Base-by-base conservation (phyloP, 2,797 vertebrate species). In the Acomys russatus region DNA sequence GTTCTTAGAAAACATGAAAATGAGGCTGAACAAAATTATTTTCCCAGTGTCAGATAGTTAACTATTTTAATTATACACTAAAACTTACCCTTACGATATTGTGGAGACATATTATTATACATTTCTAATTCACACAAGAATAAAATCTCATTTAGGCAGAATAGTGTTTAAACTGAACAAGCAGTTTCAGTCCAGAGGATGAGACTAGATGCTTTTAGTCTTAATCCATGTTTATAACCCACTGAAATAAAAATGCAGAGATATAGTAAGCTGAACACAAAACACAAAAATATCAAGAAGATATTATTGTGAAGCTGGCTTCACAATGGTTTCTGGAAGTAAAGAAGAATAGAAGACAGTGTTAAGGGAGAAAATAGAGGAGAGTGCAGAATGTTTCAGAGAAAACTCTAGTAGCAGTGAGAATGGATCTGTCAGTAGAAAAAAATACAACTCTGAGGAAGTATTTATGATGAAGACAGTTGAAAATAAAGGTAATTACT, bases 41-140 rank as follows among this genome's bases (percentile, higher is more conserved):
- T 44, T 14, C 66, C 38, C 54, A 35, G 1, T 61, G 11, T 12
- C 23, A 84, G 22, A 1, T 6, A 17, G 35, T 33, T 94, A 92
- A 86, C 91, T 94, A 87, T 71, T 94, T 96, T 64, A 97, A 83
- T 63, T 88, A 90, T 88, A 49, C 89, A 61, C 30, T 64, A 79
- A 22, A 86, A 35, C 7, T 78, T 30, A 84, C 51, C 9, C 20
- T 56, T 8, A 74, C 74, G n/a, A 51, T 88, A 88, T 94, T 88
- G 38, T 59, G 25, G 33, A 90, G 1, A 56, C 8, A 1, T 88
- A 33, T 66, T 86, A 23, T 64, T 35, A 83, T 30, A 70, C 78
- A 14, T 38, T 88, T 64, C 22, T 15, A 87, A 54, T 71, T 49
- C 77, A 70, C 15, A 83, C 74, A 82, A 38, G 85, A 73, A 59